phyloP scores from a whole-genome alignment of 2,797 vertebrate genomes.

The Onychomys arenicola region DNA sequence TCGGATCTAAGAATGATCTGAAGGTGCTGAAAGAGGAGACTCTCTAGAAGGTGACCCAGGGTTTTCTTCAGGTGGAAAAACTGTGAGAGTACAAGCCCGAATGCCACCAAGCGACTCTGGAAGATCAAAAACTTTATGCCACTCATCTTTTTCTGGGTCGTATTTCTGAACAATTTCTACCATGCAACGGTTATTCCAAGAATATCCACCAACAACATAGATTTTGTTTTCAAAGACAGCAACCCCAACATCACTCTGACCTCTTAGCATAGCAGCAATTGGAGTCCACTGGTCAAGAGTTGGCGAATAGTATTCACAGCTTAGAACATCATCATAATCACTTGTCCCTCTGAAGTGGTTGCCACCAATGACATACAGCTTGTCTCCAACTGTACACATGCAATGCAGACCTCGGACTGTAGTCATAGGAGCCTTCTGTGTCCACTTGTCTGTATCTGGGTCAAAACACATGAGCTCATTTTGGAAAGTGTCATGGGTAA shows the following conservation, averaged over 20 bases:
- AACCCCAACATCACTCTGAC: conserved; percentile 98
- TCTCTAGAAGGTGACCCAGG: conserved; percentile 95
- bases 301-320: conserved; percentile 98
- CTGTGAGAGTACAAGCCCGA: conserved; percentile 97
- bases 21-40: conserved; percentile 97
- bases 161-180: conserved; percentile 99
- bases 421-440: conserved; percentile 98
- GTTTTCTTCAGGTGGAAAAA: conserved; percentile 97
- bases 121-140: conserved; percentile 99
- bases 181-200: conserved; percentile 99
- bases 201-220: conserved; percentile 99
- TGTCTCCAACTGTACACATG: conserved; percentile 99
- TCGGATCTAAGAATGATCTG: conserved; percentile 84
- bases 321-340: conserved; percentile 98
- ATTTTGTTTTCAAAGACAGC: conserved; percentile 99
- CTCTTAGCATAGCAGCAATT: conserved; percentile 97
- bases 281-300: conserved; percentile 98
- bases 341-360: conserved; percentile 99
- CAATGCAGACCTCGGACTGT: conserved; percentile 98
- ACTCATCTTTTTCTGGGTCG: conserved; percentile 98
- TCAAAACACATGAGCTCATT: conserved; percentile 99
- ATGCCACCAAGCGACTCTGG: conserved; percentile 98
- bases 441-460: conserved; percentile 98
- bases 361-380: conserved; percentile 98
- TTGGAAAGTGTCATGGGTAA: conserved; percentile 99